Percentiles rank a stretch among this genome's conserved stretches.
phyloP scores from a whole-genome alignment of 1,140 invertebrate genomes.

The Leguminivora glycinivorella region DNA sequence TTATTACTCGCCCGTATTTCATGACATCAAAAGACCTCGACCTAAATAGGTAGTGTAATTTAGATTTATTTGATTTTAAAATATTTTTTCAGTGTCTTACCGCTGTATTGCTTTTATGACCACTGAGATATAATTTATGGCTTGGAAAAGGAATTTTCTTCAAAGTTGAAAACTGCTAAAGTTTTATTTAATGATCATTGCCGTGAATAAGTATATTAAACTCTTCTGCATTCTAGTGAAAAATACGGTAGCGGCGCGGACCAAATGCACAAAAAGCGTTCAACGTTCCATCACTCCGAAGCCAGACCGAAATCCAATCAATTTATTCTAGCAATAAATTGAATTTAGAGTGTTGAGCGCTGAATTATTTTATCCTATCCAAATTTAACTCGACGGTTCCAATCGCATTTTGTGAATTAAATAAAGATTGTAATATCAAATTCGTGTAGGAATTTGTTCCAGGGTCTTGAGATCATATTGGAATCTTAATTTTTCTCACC shows the following conservation, averaged over 20 bases:
- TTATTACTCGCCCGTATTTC: no score
- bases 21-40: no score
- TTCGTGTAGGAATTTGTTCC: no score
- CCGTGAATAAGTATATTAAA: neutral
- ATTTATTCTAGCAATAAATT: slow-evolving; percentile 29
- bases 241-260: neutral
- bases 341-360: slow-evolving; percentile 27
- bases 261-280: slow-evolving; percentile 14
- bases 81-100: no score
- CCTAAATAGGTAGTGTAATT: no score
- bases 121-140: no score
- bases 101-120: no score
- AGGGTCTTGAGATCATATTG: no score
- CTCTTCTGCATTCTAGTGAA: neutral
- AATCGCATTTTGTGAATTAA: neutral
- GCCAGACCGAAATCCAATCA: slow-evolving; percentile 20
- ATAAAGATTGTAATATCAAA: neutral
- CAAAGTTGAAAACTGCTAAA: neutral
- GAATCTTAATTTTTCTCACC: no score
- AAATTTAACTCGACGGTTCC: neutral
- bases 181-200: neutral
- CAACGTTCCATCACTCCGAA: slow-evolving; percentile 23
- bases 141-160: neutral
- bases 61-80: no score
- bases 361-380: slow-evolving; percentile 1